Conservation (phyloP, 2,113 vertebrate species). For the Poeciliopsis occidentalis region DNA sequence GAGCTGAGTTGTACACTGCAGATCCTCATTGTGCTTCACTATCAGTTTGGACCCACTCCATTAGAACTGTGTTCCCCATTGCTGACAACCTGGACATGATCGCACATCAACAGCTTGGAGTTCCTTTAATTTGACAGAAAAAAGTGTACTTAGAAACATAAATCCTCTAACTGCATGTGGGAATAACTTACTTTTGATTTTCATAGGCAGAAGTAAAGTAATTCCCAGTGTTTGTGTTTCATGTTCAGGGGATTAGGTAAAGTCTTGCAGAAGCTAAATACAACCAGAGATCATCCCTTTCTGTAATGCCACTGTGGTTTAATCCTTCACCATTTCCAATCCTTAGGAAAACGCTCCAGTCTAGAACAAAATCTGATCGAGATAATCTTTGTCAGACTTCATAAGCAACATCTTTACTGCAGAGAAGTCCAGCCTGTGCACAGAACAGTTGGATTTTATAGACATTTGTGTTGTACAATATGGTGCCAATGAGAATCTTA, state of each 20-base stretch:
- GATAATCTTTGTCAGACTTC: constrained; percentile 60
- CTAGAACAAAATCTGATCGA: constrained; percentile 46
- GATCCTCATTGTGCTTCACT: constrained; percentile 77
- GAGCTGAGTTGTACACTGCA: constrained; percentile 25
- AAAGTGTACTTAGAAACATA: constrained; percentile 10
- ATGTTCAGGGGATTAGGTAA: constrained; percentile 76
- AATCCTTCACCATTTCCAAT: constrained; percentile 75
- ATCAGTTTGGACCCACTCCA: constrained; percentile 67
- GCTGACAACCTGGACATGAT: constrained; percentile 64
- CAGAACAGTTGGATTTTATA: constrained; percentile 32
- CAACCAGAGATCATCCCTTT: constrained; percentile 71
- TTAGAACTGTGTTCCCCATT: constrained; percentile 79
- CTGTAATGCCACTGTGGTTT: constrained; percentile 79
- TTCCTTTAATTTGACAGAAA: neutral
- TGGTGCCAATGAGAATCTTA: neutral
- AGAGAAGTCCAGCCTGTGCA: constrained; percentile 8
- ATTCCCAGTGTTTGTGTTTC: constrained; percentile 78
- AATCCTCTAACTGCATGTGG: constrained; percentile 17
- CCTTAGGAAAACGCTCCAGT: constrained; percentile 68
- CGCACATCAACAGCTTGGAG: neutral
- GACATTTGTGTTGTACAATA: constrained; percentile 12
- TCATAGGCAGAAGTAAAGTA: constrained; percentile 59
- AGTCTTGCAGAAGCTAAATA: constrained; percentile 68
- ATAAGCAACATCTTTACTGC: constrained; percentile 26
- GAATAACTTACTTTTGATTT: constrained; percentile 40